Base-by-base conservation (phyloP, 2,888 invertebrate genomes). In the Catocala sponsa region DNA sequence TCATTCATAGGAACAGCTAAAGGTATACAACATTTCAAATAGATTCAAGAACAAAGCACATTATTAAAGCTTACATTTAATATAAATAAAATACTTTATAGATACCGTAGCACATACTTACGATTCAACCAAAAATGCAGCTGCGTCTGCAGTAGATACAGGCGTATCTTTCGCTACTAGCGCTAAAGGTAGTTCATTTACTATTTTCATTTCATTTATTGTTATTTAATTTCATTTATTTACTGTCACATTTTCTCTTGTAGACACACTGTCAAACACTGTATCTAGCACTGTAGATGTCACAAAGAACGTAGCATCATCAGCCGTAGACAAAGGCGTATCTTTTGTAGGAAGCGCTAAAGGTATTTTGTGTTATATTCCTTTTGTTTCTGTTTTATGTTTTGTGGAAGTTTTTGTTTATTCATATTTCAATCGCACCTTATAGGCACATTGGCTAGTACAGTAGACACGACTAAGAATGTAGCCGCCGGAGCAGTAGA, bases 381-480 rank as follows among this genome's bases (percentile, higher is more conserved):
- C 54, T 35, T 15, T 33, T 15, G 13, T 44, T 43, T 51, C 12
- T 51, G 41, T 43, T 44, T 55, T 51, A 15, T 46, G 51, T 48
- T 33, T 42, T 7, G 0, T 47, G 13, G 15, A 10, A 15, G 47
- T 25, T 25, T 38, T 61, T 58, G n/a, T 55, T 51, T 55, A 46
- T 57, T 57, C 38, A 49, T 54, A 53, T 63, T 38, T 60, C 13
- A 2, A 62, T 71, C 65, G 72, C 52, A 60, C 38, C 42, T 74
- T 79, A 42, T 87, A 89, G 88, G 86, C 78, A 83, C 85, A 59
- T 73, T 87, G 62, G 74, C 83, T 63, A 85, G 76, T 70, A 83
- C 87, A 54, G 83, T 88, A 80, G 87, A 88, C 63, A 76, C 83
- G 32, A 86, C 88, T 10, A 89, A 86, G 69, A 83, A 82, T 62